Evolutionary conservation across 2,113 vertebrate genomes (phyloP).

Genomic region (Pyrgilauda ruficollis): DNA sequence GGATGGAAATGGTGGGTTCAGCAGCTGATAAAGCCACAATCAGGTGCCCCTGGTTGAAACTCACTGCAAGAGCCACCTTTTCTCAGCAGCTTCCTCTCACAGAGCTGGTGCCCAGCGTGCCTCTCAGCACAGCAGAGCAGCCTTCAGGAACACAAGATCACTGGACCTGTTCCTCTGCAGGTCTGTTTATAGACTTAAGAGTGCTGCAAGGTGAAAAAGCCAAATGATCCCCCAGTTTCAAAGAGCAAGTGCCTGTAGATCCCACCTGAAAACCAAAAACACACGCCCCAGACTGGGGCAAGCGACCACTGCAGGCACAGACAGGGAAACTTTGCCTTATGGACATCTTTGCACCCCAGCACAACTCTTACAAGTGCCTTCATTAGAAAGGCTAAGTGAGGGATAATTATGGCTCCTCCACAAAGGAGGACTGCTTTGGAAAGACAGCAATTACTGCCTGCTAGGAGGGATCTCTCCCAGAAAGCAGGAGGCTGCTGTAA

Average conservation of each 20-base stretch:
- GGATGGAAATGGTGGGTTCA: neutral
- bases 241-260: neutral
- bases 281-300: fast-evolving
- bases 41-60: neutral
- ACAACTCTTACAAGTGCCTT: neutral
- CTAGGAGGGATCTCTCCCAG: neutral
- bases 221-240: neutral
- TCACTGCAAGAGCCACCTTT: neutral
- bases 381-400: neutral
- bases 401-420: constrained; percentile 14
- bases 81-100: neutral
- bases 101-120: fast-evolving
- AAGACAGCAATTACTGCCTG: neutral
- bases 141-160: neutral
- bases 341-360: neutral
- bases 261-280: neutral
- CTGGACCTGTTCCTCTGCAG: neutral
- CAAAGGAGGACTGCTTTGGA: neutral
- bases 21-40: neutral
- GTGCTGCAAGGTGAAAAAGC: neutral
- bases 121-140: neutral
- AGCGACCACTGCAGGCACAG: neutral
- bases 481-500: neutral
- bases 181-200: neutral
- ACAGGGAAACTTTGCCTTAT: neutral